These are phyloP conservation scores for Anneissia japonica DNA, from an alignment of 35 echinoderm and acorn worm genomes.

Conservation along the genomic window DNA sequence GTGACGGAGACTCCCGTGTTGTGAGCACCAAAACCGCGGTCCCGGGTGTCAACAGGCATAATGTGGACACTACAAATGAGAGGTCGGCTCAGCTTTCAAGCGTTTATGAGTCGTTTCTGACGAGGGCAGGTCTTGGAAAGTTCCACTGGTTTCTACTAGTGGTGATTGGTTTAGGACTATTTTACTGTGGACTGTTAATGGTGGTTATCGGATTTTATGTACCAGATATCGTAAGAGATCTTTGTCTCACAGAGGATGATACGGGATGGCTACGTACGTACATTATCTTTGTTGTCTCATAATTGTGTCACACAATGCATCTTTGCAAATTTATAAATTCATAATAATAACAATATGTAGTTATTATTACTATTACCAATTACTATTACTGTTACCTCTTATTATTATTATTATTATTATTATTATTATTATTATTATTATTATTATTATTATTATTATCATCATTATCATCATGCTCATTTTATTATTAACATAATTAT, in stretches of 20 bases:
- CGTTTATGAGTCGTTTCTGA: background rate
- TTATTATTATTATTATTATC: no score
- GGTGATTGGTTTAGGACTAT: background rate
- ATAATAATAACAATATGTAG: no score
- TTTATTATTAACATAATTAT: no score
- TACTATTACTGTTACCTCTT: no score
- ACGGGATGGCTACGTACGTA: background rate
- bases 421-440: no score
- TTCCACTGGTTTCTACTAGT: background rate
- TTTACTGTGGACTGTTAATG: background rate
- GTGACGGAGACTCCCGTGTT: background rate
- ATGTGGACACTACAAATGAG: background rate
- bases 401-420: no score
- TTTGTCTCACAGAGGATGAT: background rate
- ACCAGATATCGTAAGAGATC: background rate
- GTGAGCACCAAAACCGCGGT: background rate
- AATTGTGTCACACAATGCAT: no score
- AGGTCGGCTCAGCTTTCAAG: background rate
- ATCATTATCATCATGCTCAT: no score
- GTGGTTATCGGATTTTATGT: background rate
- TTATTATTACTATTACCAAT: no score
- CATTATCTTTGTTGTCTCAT: no score
- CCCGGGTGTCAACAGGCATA: background rate
- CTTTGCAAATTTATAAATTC: no score
- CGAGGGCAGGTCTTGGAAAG: background rate